Base-by-base conservation (phyloP, 2,888 invertebrate species). In the Spilarctia lutea region DNA sequence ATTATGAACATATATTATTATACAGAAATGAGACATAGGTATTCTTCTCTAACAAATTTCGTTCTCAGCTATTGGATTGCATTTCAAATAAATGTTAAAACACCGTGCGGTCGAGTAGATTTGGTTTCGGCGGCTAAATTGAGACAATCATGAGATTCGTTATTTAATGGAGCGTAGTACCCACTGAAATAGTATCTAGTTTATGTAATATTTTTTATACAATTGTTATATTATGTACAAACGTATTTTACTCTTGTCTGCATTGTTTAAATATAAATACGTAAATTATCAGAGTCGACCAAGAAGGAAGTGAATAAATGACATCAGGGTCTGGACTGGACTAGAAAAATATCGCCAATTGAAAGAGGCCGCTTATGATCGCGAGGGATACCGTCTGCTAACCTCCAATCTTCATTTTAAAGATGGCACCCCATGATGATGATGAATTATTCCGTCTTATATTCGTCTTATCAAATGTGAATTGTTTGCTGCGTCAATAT, bases 81-180 rank as follows among this genome's bases (percentile, higher is more conserved):
- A 56, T 70, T 70, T 65, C 74, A 70, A 74, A 65, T 74, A 20
- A 65, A n/a, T 63, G 68, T 70, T 56, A 66, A 74, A 52, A 52
- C 73, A 68, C 65, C 71, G 63, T 42, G 42, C 71, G 30, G 52
- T 27, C 27, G 45, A 70, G 33, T 48, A 30, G 72, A 72, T 72
- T 65, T 60, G 35, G 73, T 73, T 73, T 60, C 71, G 68, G 48
- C 72, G 76, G 74, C 75, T 80, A 75, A 81, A 79, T 74, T 77
- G 71, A 78, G 78, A 85, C 81, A 86, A 83, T 80, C 75, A 72
- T 72, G 73, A 82, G 81, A 83, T 88, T 85, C 81, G 75, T 76
- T 85, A 84, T 81, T 85, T 86, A 89, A 86, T 86, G 85, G 83
- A 90, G 87, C 90, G 89, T 89, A 88, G 87, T 88, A 81, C 88